These are phyloP conservation scores for Rattus rattus DNA, from an alignment of 2,113 vertebrate species.

Conservation along the genomic window DNA sequence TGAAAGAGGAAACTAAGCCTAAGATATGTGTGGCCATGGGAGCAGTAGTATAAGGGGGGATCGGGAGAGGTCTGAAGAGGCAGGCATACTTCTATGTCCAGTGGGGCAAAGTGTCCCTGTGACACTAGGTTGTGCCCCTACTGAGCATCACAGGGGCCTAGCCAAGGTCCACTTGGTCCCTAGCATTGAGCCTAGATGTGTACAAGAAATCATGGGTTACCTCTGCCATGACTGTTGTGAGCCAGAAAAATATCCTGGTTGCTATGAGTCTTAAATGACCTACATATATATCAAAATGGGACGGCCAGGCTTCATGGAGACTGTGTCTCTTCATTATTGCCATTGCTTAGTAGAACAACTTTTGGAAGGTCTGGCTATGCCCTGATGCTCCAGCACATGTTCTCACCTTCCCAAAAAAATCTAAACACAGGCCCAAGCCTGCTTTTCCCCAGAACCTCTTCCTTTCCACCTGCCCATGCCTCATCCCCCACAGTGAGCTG, in stretches of 20 bases:
- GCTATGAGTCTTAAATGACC: neutral
- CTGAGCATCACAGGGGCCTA: neutral
- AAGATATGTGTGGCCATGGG: neutral
- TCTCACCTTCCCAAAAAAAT: fast-evolving
- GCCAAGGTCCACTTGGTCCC: neutral
- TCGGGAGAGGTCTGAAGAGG: neutral
- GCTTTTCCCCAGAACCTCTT: neutral
- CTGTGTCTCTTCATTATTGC: neutral
- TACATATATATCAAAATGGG: neutral
- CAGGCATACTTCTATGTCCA: fast-evolving
- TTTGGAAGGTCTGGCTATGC: neutral
- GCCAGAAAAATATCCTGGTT: neutral
- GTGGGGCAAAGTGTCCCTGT: too few relatives aligned
- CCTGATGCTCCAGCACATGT: too few relatives aligned
- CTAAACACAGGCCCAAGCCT: neutral
- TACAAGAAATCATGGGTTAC: too few relatives aligned
- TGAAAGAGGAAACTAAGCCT: neutral
- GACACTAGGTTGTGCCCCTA: neutral
- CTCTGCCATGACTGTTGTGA: neutral
- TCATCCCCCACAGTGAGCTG: fast-evolving
- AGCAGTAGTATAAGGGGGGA: fast-evolving
- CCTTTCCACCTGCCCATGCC: fast-evolving
- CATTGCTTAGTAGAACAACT: neutral
- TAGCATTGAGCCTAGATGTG: neutral
- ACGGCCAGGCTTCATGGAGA: neutral